Evolutionary conservation across 2,888 invertebrate species (phyloP), one percentile per base, ranked within the genome.

Genomic region (Epirrhoe alternata): DNA sequence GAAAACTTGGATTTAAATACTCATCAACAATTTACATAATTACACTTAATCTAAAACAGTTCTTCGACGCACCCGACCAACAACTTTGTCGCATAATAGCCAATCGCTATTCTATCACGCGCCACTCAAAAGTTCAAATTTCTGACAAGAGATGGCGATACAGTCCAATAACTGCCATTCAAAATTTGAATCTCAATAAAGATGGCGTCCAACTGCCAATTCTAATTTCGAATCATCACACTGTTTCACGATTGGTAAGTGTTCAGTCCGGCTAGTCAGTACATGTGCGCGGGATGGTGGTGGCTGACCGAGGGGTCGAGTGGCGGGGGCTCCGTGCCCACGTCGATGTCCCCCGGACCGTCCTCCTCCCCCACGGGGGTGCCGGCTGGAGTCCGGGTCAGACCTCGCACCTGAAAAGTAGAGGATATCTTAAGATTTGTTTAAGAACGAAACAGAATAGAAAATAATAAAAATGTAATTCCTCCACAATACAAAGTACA

Each of bases 271-370:
- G 67, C 57, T 58, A 56, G 66, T 74, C 77, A 77, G 72, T 78
- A 75, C 55, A 76, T 71, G 67, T 77, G 69, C 10, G 64, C 35
- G 30, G 49, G 57, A 77, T 81, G 79, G 52, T 77, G 78, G 60
- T 74, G 80, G 57, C 74, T 63, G 54, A 69, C 64, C 17, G 73
- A 73, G n/a, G 82, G 79, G 70, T 80, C 81, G 61, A 83, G 86
- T 53, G 91, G 90, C 60, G 90, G 89, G 58, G 88, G 84, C 83
- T 93, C 92, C 17, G 92, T 92, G 81, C 92, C 92, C 70, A 93
- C 92, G 86, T 93, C 92, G 83, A 93, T 93, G 87, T 93, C 92
- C n/a, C 84, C 83, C 30, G 90, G 90, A 1, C 83, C 86, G 51
- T 92, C 92, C 61, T 92, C 92, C 50, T 92, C 91, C 53, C 77